Percentiles rank a stretch among this genome's conserved stretches.
These are phyloP conservation scores for Apantesis nais DNA, from an alignment of 2,888 invertebrate species.

Conservation along the genomic window DNA sequence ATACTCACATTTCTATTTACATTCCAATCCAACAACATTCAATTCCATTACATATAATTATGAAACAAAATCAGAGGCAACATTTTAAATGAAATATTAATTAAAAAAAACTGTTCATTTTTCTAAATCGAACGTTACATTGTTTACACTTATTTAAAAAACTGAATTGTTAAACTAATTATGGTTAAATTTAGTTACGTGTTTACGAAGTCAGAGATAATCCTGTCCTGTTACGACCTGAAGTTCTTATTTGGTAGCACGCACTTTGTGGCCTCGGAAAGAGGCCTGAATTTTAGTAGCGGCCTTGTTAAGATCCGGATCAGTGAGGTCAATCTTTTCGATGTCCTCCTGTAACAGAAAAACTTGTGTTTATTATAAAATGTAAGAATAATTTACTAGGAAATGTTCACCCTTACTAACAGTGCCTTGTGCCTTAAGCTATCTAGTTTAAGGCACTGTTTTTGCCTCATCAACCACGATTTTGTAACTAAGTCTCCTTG, in stretches of 20 bases:
- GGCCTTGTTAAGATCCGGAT: constrained; percentile 95
- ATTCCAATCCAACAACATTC: constrained; percentile 12
- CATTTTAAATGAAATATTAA: neutral
- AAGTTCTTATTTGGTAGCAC: constrained; percentile 88
- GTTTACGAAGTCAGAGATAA: constrained; percentile 62
- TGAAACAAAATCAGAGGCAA: neutral
- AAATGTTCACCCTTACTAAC: no score
- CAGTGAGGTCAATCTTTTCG: constrained; percentile 93
- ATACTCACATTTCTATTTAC: constrained; percentile 14
- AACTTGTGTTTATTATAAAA: neutral
- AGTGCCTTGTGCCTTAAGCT: no score
- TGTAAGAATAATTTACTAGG: neutral
- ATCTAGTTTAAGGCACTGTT: neutral
- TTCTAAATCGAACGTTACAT: neutral
- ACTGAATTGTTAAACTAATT: neutral
- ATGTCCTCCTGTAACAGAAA: constrained; percentile 87
- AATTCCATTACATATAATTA: neutral
- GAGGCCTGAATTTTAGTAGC: constrained; percentile 97
- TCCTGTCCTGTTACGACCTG: constrained; percentile 47
- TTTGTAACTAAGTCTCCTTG: neutral
- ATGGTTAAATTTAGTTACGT: constrained; percentile 19
- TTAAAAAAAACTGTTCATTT: neutral
- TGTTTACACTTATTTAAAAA: neutral
- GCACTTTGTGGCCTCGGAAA: constrained; percentile 95
- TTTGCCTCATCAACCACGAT: neutral